phyloP scores from a whole-genome alignment of 2,113 vertebrate genomes.

The Tiliqua scincoides region DNA sequence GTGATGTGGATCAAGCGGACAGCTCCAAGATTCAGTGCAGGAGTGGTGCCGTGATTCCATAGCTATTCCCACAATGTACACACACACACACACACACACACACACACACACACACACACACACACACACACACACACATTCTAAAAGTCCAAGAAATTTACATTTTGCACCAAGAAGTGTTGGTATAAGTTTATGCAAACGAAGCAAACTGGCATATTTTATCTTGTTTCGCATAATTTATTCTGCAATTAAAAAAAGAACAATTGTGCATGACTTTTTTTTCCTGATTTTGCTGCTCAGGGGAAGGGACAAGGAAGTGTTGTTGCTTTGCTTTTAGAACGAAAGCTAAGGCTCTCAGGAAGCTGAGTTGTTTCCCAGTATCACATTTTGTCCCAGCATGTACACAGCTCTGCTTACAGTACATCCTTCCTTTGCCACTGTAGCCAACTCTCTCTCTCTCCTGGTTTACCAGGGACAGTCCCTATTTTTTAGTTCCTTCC shows the following conservation, averaged over 20 bases:
- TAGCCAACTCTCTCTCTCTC: background rate
- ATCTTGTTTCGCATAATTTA: background rate
- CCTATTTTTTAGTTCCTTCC: too few relatives aligned
- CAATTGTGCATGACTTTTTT: background rate
- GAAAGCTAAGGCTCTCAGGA: background rate
- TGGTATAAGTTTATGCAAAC: background rate
- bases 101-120: too few relatives aligned
- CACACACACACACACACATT: too few relatives aligned
- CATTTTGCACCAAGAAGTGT: background rate
- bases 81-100: accelerated
- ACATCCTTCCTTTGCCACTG: background rate
- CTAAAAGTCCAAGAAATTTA: background rate
- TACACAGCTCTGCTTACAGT: background rate
- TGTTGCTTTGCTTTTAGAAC: background rate
- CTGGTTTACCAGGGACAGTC: too few relatives aligned
- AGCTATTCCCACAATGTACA: too few relatives aligned
- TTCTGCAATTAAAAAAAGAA: background rate
- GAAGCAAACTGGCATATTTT: background rate
- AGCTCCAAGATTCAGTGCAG: background rate
- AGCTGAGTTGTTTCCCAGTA: background rate
- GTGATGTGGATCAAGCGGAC: background rate
- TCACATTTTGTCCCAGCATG: background rate
- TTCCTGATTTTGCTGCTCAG: background rate
- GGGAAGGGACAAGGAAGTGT: background rate
- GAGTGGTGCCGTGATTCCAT: too few relatives aligned